phyloP scores from a whole-genome alignment of 2,113 vertebrate species.

The Cacatua alba region DNA sequence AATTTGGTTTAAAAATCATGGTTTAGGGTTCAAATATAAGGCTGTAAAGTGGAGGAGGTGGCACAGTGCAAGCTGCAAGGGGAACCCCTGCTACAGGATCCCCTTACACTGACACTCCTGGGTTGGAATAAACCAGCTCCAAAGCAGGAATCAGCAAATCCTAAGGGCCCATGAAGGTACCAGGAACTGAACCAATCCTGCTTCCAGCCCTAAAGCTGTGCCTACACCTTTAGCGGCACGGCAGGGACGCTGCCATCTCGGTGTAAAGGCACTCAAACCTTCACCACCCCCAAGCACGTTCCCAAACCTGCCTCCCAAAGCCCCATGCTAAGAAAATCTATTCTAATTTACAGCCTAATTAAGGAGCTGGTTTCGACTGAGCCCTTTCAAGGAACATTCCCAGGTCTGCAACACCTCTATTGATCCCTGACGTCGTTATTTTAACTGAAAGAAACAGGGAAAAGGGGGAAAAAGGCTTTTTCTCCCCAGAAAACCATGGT shows the following conservation, averaged over 20 bases:
- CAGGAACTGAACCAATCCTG: background rate
- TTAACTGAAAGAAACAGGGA: background rate
- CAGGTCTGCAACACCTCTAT: background rate
- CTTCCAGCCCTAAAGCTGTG: background rate
- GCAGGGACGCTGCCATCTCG: background rate
- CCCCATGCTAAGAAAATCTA: background rate
- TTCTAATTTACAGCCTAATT: background rate
- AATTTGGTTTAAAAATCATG: background rate
- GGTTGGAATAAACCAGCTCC: background rate
- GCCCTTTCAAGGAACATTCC: background rate
- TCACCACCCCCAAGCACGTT: background rate
- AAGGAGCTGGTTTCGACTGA: background rate
- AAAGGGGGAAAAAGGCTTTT: fast-evolving
- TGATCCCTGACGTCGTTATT: background rate
- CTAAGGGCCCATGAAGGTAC: background rate
- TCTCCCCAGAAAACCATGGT: background rate
- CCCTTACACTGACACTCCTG: background rate
- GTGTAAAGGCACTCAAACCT: background rate
- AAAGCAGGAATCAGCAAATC: background rate
- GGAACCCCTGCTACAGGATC: background rate
- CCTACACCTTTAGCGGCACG: background rate
- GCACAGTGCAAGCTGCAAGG: background rate
- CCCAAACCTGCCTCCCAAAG: background rate
- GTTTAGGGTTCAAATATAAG: background rate
- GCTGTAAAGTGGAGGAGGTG: background rate